Base-by-base conservation (phyloP, 2,113 vertebrate species). In the Dasyurus viverrinus region DNA sequence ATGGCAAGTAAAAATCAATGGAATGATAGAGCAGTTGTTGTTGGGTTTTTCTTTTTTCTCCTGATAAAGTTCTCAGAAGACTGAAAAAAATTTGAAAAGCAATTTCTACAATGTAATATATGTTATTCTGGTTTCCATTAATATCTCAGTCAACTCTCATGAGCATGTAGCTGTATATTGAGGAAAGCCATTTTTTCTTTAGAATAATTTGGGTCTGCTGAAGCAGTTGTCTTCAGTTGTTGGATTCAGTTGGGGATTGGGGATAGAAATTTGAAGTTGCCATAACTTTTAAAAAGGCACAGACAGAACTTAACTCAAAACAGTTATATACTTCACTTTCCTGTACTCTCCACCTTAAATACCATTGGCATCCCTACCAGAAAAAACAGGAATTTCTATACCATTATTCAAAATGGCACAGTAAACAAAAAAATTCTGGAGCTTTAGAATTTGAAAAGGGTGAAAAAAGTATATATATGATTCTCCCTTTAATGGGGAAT, bases 351-450 rank as follows among this genome's bases (percentile, higher is more conserved):
- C 54, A 94, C 27, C 30, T 54, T 36, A 54, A 42, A 90, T 9
- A 55, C 57, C 11, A 14, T 89, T 93, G 46, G 90, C 60, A 93
- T 30, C 12, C 30, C 12, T 91, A 92, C n/a, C 91, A 90, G 60
- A 68, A 36, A 68, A 68, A 60, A 68, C 12, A 68, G 60, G 11
- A n/a, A 90, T 95, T 94, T 96, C 93, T 93, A 94, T n/a, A 46
- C 89, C 54, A 25, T 11, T 94, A 52, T 60, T 36, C 91, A 60
- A 93, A 93, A 93, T 54, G 94, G 11, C 68, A 93, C 10, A 36
- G 60, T 68, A 68, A 68, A 36, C 60, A 36, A 36, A 36, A 60
- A 68, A 12, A 68, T 68, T 68, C 60, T 90, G n/a, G 27, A 46
- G 91, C 26, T 53, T 53, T 93, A 0, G 89, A 92, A 25, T 6